Evolutionary conservation across 64 coral and sea anemone species (phyloP).

Genomic region (Anthopleura sola): DNA sequence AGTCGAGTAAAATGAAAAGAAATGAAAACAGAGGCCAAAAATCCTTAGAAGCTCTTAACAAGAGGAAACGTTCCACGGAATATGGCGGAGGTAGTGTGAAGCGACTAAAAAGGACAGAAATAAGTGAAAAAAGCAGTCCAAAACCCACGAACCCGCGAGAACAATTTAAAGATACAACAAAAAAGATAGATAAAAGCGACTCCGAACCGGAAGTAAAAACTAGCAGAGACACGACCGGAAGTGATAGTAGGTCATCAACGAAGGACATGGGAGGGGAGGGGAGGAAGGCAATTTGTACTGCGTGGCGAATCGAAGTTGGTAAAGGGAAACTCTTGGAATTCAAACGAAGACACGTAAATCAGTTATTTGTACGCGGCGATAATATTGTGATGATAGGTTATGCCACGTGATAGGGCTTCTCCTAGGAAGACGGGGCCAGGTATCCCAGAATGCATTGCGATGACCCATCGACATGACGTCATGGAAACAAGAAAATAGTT

Average conservation of each 20-base stretch:
- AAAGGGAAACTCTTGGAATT: constrained; percentile 71
- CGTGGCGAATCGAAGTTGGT: constrained; percentile 20
- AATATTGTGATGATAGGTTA: constrained; percentile 97
- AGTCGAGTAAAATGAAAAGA: background rate
- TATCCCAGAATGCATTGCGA: background rate
- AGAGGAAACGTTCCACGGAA: background rate
- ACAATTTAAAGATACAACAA: background rate
- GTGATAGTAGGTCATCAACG: background rate
- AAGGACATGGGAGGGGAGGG: background rate
- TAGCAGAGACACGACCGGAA: background rate
- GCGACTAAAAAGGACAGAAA: background rate
- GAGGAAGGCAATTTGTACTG: background rate
- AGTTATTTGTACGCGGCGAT: constrained; percentile 93
- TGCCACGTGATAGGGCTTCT: constrained; percentile 28
- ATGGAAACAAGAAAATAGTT: background rate
- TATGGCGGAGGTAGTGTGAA: background rate
- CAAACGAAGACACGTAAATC: constrained; percentile 86
- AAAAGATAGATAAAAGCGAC: background rate
- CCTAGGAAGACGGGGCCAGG: background rate
- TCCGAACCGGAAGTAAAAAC: background rate
- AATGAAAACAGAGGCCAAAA: background rate
- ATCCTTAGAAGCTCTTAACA: background rate
- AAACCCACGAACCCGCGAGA: background rate
- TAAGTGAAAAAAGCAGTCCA: background rate
- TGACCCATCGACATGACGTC: background rate